phyloP scores from a whole-genome alignment of 2,113 vertebrate genomes.

The Xiphorhynchus elegans region DNA sequence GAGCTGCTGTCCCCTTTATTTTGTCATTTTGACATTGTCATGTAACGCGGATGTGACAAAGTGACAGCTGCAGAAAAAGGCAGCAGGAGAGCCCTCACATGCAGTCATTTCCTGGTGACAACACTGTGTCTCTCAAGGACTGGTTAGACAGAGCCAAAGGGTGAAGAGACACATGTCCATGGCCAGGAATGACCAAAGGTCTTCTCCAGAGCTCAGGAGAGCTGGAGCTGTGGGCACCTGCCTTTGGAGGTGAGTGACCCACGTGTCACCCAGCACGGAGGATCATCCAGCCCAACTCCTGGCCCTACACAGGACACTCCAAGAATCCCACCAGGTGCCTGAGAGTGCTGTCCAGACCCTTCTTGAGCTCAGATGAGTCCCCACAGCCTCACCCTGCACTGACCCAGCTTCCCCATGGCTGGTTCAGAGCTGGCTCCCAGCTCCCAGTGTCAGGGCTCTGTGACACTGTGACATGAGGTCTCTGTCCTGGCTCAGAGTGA shows the following conservation, averaged over 20 bases:
- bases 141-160: not conserved
- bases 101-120: not conserved
- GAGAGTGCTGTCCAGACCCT: not conserved
- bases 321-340: not conserved
- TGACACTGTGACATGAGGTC: not conserved
- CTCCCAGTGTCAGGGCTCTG: accelerated
- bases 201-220: not conserved
- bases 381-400: accelerated
- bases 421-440: not conserved
- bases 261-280: not conserved
- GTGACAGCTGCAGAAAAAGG: not conserved
- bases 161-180: not conserved
- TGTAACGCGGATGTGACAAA: accelerated
- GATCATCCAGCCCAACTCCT: not conserved
- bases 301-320: not conserved
- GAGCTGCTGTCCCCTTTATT: not conserved
- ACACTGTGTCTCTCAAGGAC: accelerated
- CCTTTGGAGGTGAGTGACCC: accelerated
- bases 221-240: accelerated
- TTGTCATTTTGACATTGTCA: not conserved
- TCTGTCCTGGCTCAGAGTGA: accelerated
- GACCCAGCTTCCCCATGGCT: accelerated
- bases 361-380: not conserved
- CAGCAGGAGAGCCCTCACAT: not conserved
- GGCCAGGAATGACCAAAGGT: not conserved